Conservation (phyloP, 2,797 vertebrate species). For the Oryzias sinensis region DNA sequence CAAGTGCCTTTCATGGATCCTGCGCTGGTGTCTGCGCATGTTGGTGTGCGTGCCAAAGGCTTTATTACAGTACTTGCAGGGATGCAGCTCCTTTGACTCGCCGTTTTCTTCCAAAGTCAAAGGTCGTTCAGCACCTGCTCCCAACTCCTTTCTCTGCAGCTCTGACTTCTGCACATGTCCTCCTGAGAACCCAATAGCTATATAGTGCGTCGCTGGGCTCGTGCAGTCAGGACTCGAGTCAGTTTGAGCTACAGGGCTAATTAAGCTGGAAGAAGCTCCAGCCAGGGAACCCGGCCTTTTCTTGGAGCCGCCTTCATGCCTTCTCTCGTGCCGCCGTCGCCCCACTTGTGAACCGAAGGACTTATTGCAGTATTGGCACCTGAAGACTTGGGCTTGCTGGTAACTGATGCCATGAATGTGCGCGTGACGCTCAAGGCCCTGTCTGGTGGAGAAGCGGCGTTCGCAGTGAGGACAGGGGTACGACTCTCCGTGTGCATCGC, state of each 20-base stretch:
- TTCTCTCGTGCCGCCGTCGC: slow-evolving; percentile 89
- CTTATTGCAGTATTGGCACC: slow-evolving; percentile 93
- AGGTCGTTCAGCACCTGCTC: slow-evolving; percentile 61
- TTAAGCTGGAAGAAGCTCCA: slow-evolving; percentile 54
- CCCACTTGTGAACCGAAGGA: slow-evolving; percentile 96
- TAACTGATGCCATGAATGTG: slow-evolving; percentile 88
- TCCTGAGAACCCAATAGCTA: slow-evolving; percentile 67
- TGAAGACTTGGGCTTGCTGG: slow-evolving; percentile 86
- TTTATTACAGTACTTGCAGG: slow-evolving; percentile 97
- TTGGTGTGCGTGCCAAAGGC: slow-evolving; percentile 98
- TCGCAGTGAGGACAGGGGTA: slow-evolving; percentile 94
- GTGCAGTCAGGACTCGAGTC: slow-evolving; percentile 77
- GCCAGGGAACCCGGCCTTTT: slow-evolving; percentile 78
- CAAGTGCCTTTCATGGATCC: slow-evolving; percentile 95
- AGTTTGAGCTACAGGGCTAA: slow-evolving; percentile 63
- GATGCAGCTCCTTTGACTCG: slow-evolving; percentile 90
- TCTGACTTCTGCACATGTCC: slow-evolving; percentile 68
- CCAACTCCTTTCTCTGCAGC: slow-evolving; percentile 62
- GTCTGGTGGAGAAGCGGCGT: slow-evolving; percentile 92
- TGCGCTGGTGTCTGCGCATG: slow-evolving; percentile 94
- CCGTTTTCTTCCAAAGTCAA: slow-evolving; percentile 85
- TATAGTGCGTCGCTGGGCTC: slow-evolving; percentile 59
- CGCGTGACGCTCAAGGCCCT: slow-evolving; percentile 93
- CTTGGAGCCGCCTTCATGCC: slow-evolving; percentile 89
- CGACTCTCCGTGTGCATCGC: slow-evolving; percentile 77